Percentiles rank a stretch among this genome's conserved stretches.
Conservation (phyloP, 2,888 invertebrate species). For the Allygus modestus region DNA sequence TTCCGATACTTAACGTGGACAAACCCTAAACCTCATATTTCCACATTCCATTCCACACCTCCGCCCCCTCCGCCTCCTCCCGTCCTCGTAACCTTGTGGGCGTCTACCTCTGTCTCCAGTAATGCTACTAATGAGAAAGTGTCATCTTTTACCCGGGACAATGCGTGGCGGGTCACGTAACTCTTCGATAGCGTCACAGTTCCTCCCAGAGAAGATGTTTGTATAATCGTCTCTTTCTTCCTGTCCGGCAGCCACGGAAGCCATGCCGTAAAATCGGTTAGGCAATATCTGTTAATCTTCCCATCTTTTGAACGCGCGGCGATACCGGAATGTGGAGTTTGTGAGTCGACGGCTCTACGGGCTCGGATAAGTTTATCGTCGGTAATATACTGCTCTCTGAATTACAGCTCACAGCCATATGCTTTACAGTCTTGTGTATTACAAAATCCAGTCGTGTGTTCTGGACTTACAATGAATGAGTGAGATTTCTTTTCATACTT, state of each 20-base stretch:
- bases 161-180: slow-evolving; percentile 9
- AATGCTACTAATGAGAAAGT: slow-evolving; percentile 33
- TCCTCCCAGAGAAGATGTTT: slow-evolving; percentile 10
- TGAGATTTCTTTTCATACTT: no score
- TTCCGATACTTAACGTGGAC: no score
- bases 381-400: not conserved
- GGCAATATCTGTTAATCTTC: slow-evolving; percentile 21
- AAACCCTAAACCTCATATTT: no score
- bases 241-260: slow-evolving; percentile 10
- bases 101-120: slow-evolving; percentile 21
- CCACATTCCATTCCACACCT: no score
- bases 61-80: not conserved
- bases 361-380: not conserved
- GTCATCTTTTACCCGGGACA: slow-evolving; percentile 42
- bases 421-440: not conserved
- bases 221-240: slow-evolving; percentile 11
- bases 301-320: slow-evolving; percentile 14
- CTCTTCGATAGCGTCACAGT: slow-evolving; percentile 10
- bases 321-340: slow-evolving; percentile 24
- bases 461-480: not conserved
- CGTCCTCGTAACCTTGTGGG: not conserved
- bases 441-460: not conserved
- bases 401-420: not conserved
- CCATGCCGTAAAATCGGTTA: slow-evolving; percentile 1
- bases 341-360: not conserved